These are phyloP conservation scores for Antheraea yamamai DNA, from an alignment of 2,888 invertebrate genomes.

Conservation along the genomic window DNA sequence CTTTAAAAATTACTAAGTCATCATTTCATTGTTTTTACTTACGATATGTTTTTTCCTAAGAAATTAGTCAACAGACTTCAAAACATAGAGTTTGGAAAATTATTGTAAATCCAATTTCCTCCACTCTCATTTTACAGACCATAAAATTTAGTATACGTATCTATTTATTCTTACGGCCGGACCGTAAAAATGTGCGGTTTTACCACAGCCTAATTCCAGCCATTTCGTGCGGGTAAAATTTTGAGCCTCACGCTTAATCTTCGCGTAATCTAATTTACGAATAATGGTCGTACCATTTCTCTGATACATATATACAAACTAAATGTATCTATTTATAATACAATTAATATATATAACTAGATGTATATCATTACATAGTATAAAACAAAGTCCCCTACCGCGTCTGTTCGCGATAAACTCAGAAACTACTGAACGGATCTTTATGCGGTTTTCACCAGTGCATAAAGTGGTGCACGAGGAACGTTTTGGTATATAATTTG, in stretches of 20 bases:
- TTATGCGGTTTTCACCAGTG: no score
- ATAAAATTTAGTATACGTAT: conserved; percentile 44
- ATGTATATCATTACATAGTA: background rate
- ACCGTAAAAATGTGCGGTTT: conserved; percentile 37
- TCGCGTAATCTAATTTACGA: conserved; percentile 4
- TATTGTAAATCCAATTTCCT: conserved; percentile 42
- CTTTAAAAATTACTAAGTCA: no score
- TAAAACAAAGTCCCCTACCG: no score
- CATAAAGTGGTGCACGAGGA: no score
- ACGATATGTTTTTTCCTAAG: background rate
- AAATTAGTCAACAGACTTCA: background rate
- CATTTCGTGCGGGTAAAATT: conserved; percentile 26
- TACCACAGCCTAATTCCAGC: conserved; percentile 27
- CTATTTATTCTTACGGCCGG: conserved; percentile 37
- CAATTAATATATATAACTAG: no score
- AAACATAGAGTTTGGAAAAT: conserved; percentile 26
- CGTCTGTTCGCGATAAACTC: no score
- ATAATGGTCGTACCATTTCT: background rate
- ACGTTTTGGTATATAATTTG: no score
- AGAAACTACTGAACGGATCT: no score
- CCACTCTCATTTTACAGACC: conserved; percentile 40
- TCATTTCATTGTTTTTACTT: no score
- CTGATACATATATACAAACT: background rate
- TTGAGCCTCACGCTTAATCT: conserved; percentile 27
- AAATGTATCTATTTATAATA: background rate